These are phyloP conservation scores for Lithobates pipiens DNA, from an alignment of 2,797 vertebrate species.

Conservation along the genomic window DNA sequence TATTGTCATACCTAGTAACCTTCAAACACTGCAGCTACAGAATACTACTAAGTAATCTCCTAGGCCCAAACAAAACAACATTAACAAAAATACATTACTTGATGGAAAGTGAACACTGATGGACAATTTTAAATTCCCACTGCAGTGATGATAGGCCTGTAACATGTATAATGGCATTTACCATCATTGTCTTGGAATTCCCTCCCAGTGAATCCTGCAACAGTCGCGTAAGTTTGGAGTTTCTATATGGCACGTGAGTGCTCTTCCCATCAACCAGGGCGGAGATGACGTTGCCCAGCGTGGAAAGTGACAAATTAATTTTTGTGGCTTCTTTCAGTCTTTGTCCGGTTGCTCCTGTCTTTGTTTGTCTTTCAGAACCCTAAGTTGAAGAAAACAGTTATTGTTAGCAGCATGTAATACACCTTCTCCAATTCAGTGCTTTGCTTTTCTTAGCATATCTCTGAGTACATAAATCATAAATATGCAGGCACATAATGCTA, in stretches of 20 bases:
- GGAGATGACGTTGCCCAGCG: slow-evolving; percentile 98
- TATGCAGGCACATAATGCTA: too few species aligned
- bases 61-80: too few species aligned
- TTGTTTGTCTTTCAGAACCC: slow-evolving; percentile 97
- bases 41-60: too few species aligned
- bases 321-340: slow-evolving; percentile 97
- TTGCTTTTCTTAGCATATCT: too few species aligned
- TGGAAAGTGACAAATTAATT: slow-evolving; percentile 97
- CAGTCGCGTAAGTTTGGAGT: slow-evolving; percentile 95
- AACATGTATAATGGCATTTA: slow-evolving; percentile 68
- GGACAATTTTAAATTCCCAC: background rate
- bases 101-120: too few species aligned
- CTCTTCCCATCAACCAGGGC: slow-evolving; percentile 97
- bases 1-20: too few species aligned
- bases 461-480: too few species aligned
- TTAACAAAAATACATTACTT: too few species aligned
- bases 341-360: slow-evolving; percentile 97
- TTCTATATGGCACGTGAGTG: slow-evolving; percentile 97
- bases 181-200: slow-evolving; percentile 99
- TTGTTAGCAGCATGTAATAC: background rate
- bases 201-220: slow-evolving; percentile 97
- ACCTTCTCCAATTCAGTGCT: too few species aligned
- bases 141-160: background rate
- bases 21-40: too few species aligned
- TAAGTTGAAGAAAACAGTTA: slow-evolving; percentile 42